Base-by-base conservation (phyloP, 1,140 invertebrate species). In the Drosophila parabipectinata region DNA sequence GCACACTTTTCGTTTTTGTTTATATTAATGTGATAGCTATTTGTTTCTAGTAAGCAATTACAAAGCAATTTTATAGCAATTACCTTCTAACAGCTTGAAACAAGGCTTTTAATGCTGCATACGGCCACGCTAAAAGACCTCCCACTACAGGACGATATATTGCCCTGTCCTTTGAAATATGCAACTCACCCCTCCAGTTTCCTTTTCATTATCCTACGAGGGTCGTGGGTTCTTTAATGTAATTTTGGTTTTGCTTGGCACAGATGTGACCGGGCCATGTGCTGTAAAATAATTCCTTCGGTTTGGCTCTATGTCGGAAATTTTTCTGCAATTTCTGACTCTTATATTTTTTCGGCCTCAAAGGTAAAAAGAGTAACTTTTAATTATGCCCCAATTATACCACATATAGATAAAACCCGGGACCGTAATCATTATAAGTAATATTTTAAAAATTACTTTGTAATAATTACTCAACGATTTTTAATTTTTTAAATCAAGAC, bases 21-120 rank as follows among this genome's bases (percentile, higher is more conserved):
- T 87, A 82, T 87, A 87, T 87, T 87, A 87, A 87, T 87, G 82
- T 79, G 82, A 87, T 74, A 78, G 82, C 82, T 87, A 87, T 87
- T 87, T 87, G 82, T 87, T 87, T 87, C 82, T 87, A 82, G 82
- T 87, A 81, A 87, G 82, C 82, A 87, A 87, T 87, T 87, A 87
- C 82, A 87, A 81, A 87, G 82, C 82, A 87, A 87, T 87, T 87
- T 87, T 87, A 87, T 87, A 87, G 83, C 82, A 87, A 87, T 87
- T 87, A 87, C 82, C 82, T 88, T 76, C 71, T 61, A 87, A 87
- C 83, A 87, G 82, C 82, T 87, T 87, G 78, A 69, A 66, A 87
- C 82, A 71, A 56, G 80, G 68, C 81, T 39, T 71, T 84, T 77
- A 84, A 85, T 81, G 82, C 73, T 60, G 50, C 72, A 79, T 71